Base-by-base conservation (phyloP, 2,888 invertebrate species). In the Ditylenchus weischeri region DNA sequence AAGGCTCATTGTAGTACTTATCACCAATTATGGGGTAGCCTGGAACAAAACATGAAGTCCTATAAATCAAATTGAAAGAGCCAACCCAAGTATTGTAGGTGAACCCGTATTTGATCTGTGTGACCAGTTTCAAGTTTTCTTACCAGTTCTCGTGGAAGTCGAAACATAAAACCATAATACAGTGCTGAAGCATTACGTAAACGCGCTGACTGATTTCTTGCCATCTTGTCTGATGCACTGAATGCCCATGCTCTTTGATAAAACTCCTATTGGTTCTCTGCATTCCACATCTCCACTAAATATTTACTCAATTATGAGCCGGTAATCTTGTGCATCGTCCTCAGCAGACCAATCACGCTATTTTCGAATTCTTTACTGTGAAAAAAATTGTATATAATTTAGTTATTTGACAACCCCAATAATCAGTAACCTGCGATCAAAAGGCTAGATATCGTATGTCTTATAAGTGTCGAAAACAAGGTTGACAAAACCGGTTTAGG, bases 41-140 rank as follows among this genome's bases (percentile, higher is more conserved):
- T 91, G 83, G 60, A 81, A 76, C 54, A 50, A 47, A 47, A 1
- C 4, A 3, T n/a, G 43, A 48, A 62, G 29, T 29, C 29, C 18
- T 8, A 35, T 19, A 10, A 19, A 29, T 5, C 5, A 11, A 36
- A 10, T 38, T 7, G 3, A n/a, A 6, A 47, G n/a, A 29, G 48
- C 77, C 69, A 73, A 92, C 93, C 96, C 81, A 98, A 87, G 85
- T 91, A 98, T 86, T 99, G 98, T 72, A 96, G 88, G 85, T 99
- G 98, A 43, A 98, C 94, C 73, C 98, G 88, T 78, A 98, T 98
- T 86, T 98, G 98, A 85, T 98, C 98, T 90, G 96, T 98, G 72
- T 98, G 87, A 1, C 98, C 98, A 0, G 96, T 96, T 83, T 90
- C 90, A 0, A 96, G n/a, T n/a, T n/a, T n/a, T n/a, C n/a, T n/a